These are phyloP conservation scores for Eufriesea mexicana DNA, from an alignment of 1,140 invertebrate genomes.

Conservation along the genomic window DNA sequence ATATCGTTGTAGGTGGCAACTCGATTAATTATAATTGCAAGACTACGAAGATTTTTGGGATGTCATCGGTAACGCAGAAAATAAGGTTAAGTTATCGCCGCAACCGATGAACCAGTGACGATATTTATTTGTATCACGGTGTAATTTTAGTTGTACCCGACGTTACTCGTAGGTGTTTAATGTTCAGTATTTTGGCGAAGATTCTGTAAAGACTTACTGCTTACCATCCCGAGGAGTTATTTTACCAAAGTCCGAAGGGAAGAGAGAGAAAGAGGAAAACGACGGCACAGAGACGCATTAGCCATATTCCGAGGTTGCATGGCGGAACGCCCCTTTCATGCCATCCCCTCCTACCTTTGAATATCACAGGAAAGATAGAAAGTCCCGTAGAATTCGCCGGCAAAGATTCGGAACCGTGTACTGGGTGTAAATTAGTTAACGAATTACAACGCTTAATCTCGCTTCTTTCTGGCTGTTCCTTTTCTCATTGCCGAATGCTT, in stretches of 20 bases:
- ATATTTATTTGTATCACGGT: not conserved
- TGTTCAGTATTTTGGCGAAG: not conserved
- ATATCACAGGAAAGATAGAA: slow-evolving; percentile 53
- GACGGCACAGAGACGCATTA: slow-evolving; percentile 73
- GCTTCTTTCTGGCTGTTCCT: not conserved
- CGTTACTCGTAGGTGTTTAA: not conserved
- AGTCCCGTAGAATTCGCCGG: slow-evolving; percentile 22
- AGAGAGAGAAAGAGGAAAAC: slow-evolving; percentile 55
- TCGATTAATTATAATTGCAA: not conserved
- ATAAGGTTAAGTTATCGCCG: too few species aligned
- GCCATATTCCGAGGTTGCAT: slow-evolving; percentile 79
- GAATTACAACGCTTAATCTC: slow-evolving; percentile 36
- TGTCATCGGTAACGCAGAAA: too few species aligned
- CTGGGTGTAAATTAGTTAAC: slow-evolving; percentile 45
- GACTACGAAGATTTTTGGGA: too few species aligned
- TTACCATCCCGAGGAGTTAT: slow-evolving; percentile 20
- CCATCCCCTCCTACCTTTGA: slow-evolving; percentile 45
- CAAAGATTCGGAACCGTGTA: slow-evolving; percentile 10
- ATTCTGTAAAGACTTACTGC: slow-evolving; percentile 7
- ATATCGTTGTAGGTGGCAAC: not conserved
- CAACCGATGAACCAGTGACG: too few species aligned
- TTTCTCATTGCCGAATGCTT: not conserved
- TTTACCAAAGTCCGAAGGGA: not conserved
- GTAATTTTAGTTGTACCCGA: not conserved
- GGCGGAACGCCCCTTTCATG: slow-evolving; percentile 77